phyloP scores from a whole-genome alignment of 2,113 vertebrate genomes.

The Columbina picui region DNA sequence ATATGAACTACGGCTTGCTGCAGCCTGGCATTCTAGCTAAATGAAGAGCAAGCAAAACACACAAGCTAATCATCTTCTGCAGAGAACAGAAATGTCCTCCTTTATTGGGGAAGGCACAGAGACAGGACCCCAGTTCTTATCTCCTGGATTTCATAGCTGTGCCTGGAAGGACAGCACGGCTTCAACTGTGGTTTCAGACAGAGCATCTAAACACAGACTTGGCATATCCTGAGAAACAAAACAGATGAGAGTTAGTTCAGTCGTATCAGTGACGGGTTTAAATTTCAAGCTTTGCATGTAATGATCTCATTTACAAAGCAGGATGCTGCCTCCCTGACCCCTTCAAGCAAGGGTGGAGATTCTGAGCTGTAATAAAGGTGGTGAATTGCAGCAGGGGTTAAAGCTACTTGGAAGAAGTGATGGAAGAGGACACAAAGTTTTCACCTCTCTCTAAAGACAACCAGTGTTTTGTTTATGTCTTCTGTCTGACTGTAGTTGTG shows the following conservation, averaged over 20 bases:
- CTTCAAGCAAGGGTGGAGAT: not conserved
- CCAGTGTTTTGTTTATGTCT: not conserved
- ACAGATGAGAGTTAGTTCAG: not conserved
- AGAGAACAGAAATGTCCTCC: not conserved
- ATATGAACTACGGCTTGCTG: not conserved
- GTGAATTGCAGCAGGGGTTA: not conserved
- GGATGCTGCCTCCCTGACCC: not conserved
- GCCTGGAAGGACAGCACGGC: not conserved
- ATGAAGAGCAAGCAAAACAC: not conserved
- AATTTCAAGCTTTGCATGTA: not conserved
- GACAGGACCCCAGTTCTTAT: not conserved
- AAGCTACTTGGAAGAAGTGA: not conserved
- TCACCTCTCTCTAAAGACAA: not conserved
- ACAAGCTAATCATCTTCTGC: not conserved
- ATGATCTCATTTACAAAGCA: not conserved
- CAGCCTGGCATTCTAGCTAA: not conserved
- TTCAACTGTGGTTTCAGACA: not conserved
- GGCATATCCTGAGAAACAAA: not conserved
- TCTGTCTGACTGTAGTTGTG: not conserved
- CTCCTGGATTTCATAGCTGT: not conserved
- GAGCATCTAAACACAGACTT: not conserved
- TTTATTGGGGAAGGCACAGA: not conserved
- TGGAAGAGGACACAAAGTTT: not conserved
- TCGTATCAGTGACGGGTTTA: not conserved
- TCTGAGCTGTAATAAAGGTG: not conserved